Evolutionary conservation across 37 sponge, comb jelly and placozoan genomes (phyloP), one percentile per base, ranked within the genome.

Genomic region (Spongilla lacustris): DNA sequence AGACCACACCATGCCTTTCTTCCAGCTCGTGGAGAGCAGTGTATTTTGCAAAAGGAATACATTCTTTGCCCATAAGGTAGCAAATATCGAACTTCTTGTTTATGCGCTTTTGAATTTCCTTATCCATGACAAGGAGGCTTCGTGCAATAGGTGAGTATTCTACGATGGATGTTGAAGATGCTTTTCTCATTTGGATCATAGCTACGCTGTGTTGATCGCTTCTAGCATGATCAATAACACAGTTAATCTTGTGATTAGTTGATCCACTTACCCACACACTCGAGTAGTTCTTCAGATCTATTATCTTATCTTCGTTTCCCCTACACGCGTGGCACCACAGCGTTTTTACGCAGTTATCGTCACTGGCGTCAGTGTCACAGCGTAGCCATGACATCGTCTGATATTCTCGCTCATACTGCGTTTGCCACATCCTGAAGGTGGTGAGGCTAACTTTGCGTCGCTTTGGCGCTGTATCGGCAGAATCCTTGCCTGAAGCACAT

Each of bases 341-440:
- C 26, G 78, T 70, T 68, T 81, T 84, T 46, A 84, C 41, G n/a
- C n/a, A n/a, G n/a, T n/a, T n/a, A n/a, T n/a, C n/a, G n/a, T n/a
- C n/a, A 24, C 21, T 36, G 33, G 34, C 33, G 38, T 85, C 58
- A 58, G 58, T 58, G 58, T 58, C 86, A 85, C 81, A 84, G 25
- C 77, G 75, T 66, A 92, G 67, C 93, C 89, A 92, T 30, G 78
- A 48, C 1, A 87, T 66, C 4, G 75, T 80, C 22, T 77, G 68
- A 66, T 88, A 78, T 9, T 81, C 89, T 3, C 24, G 24, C 9
- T 85, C 86, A 38, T 81, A 86, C 31, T 70, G 66, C 6, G 26
- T 3, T 74, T 91, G 80, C 91, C 91, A 91, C 86, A 83, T 86
- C 21, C 77, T 31, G 73, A 85, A 86, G n/a, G 91, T 91, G 17